Conservation (phyloP, 2,888 invertebrate species). For the Drosophila mayaguana region DNA sequence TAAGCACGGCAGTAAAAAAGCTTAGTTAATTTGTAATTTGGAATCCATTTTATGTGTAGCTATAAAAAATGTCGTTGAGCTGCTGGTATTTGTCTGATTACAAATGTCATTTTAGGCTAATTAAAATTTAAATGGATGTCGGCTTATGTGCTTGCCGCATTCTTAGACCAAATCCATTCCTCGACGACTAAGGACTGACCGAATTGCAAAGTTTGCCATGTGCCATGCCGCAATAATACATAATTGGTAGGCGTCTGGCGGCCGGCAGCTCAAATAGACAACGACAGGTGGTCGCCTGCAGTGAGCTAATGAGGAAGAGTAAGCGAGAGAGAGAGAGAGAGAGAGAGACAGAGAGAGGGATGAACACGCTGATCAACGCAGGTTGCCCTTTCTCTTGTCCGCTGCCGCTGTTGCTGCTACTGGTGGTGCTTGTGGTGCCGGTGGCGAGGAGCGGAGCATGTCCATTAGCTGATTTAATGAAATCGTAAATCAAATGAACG, state of each 20-base stretch:
- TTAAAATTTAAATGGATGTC: conserved; percentile 44
- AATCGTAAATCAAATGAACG: conserved; percentile 78
- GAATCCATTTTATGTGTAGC: neutral
- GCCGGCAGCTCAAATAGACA: conserved; percentile 71
- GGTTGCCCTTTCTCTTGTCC: conserved; percentile 39
- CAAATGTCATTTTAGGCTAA: conserved; percentile 35
- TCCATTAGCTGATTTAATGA: conserved; percentile 81
- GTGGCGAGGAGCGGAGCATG: conserved; percentile 49
- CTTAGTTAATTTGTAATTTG: neutral
- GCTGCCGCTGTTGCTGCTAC: conserved; percentile 2
- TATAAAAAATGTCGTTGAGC: neutral
- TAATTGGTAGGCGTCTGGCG: conserved; percentile 75
- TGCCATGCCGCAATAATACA: conserved; percentile 39
- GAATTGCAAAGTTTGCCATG: conserved; percentile 45
- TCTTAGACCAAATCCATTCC: conserved; percentile 22
- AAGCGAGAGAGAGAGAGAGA: neutral
- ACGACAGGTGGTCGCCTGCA: conserved; percentile 81
- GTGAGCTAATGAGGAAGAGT: conserved; percentile 14
- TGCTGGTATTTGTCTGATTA: neutral
- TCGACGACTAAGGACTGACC: conserved; percentile 30
- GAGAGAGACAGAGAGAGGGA: conserved; percentile 9
- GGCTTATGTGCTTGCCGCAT: conserved; percentile 31
- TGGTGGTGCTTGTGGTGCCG: neutral
- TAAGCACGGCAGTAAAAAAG: neutral
- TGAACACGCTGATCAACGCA: conserved; percentile 46